A percentile compares a stretch with the other conserved stretches of the same genome.
phyloP scores from a whole-genome alignment of 2,888 invertebrate species.

The Oegoconia quadripuncta region DNA sequence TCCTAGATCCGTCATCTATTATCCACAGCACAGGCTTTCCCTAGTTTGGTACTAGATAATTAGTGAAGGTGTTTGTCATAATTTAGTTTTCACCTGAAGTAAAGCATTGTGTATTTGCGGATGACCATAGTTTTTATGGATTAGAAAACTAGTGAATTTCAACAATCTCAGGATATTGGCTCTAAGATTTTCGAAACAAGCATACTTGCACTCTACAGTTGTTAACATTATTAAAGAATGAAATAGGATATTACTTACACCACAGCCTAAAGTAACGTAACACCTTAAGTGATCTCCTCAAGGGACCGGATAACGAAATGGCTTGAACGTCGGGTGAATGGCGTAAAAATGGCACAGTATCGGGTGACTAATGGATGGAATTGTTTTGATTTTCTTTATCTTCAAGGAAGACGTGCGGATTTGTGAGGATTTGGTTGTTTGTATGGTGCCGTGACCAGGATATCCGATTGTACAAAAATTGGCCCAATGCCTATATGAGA shows the following conservation, averaged over 20 bases:
- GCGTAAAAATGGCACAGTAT: slow-evolving; percentile 31
- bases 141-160: no score
- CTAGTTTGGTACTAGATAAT: no score
- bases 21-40: no score
- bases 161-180: no score
- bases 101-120: no score
- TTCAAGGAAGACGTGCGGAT: background rate
- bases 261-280: slow-evolving; percentile 34
- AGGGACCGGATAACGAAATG: slow-evolving; percentile 20
- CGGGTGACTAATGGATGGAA: slow-evolving; percentile 47
- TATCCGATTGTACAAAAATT: no score
- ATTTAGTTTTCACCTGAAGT: no score
- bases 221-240: background rate
- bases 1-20: no score
- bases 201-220: background rate
- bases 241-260: background rate
- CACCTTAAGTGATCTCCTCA: slow-evolving; percentile 48
- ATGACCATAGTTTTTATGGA: no score
- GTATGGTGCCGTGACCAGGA: background rate
- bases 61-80: no score
- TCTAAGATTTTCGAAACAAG: background rate
- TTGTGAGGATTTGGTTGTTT: background rate
- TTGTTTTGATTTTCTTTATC: slow-evolving; percentile 3
- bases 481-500: no score
- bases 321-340: slow-evolving; percentile 27